These are phyloP conservation scores for Danio choprae DNA, from an alignment of 2,797 vertebrate species.

Conservation along the genomic window DNA sequence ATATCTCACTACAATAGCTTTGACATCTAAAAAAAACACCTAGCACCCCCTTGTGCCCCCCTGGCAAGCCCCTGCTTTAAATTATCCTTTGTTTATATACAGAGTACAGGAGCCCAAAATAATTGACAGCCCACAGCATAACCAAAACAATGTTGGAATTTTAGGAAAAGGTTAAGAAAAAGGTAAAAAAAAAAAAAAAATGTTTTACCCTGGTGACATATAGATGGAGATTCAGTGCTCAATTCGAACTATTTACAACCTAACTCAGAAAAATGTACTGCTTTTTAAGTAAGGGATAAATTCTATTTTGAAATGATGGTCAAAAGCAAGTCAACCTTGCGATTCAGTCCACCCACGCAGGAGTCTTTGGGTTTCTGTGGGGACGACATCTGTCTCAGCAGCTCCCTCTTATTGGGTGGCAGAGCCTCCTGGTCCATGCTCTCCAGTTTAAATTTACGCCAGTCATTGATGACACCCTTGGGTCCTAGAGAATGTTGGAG, in stretches of 20 bases:
- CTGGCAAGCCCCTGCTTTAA: too few relatives aligned
- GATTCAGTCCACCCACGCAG: conserved; percentile 80
- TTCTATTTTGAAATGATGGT: background rate
- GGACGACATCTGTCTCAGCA: conserved; percentile 95
- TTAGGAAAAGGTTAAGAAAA: background rate
- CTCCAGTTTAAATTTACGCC: conserved; percentile 96
- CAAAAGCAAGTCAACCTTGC: conserved; percentile 83
- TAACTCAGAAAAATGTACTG: background rate
- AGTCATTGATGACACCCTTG: conserved; percentile 98
- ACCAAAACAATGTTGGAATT: background rate
- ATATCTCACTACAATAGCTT: too few relatives aligned
- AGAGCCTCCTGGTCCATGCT: conserved; percentile 88
- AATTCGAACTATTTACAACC: background rate
- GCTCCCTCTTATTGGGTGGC: conserved; percentile 86
- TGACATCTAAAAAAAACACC: too few relatives aligned
- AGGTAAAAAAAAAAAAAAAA: too few relatives aligned
- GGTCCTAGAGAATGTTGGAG: conserved; percentile 79
- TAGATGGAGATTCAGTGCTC: background rate
- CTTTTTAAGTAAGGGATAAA: background rate
- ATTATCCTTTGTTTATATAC: background rate
- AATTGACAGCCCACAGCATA: background rate
- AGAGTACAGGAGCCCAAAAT: background rate
- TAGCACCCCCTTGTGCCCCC: too few relatives aligned
- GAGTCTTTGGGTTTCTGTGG: conserved; percentile 80
- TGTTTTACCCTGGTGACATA: background rate